These are phyloP conservation scores for Tethya wilhelma DNA, from an alignment of 37 sponge, comb jelly and placozoan species.

Conservation along the genomic window DNA sequence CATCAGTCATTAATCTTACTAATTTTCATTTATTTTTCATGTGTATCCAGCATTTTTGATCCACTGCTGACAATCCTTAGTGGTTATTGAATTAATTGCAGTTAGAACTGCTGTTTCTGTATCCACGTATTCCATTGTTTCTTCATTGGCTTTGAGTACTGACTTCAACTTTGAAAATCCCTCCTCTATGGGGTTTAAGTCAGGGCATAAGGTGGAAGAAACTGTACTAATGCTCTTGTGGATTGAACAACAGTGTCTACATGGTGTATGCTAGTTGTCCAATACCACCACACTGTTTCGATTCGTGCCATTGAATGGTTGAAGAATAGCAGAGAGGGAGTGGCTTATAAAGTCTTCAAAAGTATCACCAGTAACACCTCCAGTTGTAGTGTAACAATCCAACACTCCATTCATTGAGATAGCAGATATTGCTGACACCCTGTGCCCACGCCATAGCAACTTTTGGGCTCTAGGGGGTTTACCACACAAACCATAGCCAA, in stretches of 20 bases:
- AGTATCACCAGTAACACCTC: neutral
- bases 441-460: neutral
- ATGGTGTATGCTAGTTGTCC: neutral
- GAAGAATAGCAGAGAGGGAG: neutral
- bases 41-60: constrained; percentile 10
- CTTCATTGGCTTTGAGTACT: constrained; percentile 12
- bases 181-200: constrained; percentile 22
- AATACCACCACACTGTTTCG: neutral
- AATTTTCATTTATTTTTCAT: neutral
- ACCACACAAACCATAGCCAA: neutral
- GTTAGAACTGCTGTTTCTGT: constrained; percentile 15
- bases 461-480: neutral
- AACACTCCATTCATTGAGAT: neutral
- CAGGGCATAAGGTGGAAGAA: constrained; percentile 24
- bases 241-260: constrained; percentile 7
- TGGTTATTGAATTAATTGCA: constrained; percentile 6
- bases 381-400: no score
- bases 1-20: neutral
- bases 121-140: neutral
- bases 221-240: constrained; percentile 8
- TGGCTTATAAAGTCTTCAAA: neutral
- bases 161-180: constrained; percentile 5
- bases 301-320: neutral
- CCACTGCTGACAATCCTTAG: constrained; percentile 9
- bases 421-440: neutral